Conservation (phyloP, 2,888 invertebrate genomes). For the Watsonalla binaria region DNA sequence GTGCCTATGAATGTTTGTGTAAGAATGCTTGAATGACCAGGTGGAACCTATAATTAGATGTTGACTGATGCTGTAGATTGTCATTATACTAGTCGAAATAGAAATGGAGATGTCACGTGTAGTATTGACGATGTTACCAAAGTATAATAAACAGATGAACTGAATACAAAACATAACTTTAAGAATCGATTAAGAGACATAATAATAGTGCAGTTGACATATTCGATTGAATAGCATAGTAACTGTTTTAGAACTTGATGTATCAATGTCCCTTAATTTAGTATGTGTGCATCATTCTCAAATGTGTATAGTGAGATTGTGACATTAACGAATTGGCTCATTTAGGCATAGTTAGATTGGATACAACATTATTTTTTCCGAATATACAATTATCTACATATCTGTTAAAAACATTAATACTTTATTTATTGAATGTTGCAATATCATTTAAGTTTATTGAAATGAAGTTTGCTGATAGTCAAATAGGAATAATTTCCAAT, state of each 20-base stretch:
- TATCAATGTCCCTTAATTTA: not conserved
- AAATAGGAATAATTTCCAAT: too few relatives aligned
- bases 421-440: slow-evolving; percentile 17
- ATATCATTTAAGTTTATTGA: slow-evolving; percentile 13
- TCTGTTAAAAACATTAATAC: slow-evolving; percentile 6
- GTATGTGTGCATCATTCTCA: not conserved
- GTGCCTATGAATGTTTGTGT: slow-evolving; percentile 47
- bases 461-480: not conserved
- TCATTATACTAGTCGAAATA: slow-evolving; percentile 4
- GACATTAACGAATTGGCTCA: not conserved
- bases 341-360: too few relatives aligned
- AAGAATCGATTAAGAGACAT: not conserved
- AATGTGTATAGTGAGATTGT: not conserved
- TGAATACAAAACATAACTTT: not conserved
- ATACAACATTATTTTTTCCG: not conserved
- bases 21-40: slow-evolving; percentile 17
- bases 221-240: not conserved
- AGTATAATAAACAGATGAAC: not conserved
- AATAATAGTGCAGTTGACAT: not conserved
- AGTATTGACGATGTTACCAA: not conserved
- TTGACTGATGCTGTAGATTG: slow-evolving; percentile 13
- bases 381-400: not conserved
- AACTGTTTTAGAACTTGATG: not conserved
- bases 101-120: not conserved
- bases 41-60: slow-evolving; percentile 7